Evolutionary conservation across 2,888 invertebrate genomes (phyloP), one percentile per base, ranked within the genome.

Genomic region (Macrosoma leucophasiata): DNA sequence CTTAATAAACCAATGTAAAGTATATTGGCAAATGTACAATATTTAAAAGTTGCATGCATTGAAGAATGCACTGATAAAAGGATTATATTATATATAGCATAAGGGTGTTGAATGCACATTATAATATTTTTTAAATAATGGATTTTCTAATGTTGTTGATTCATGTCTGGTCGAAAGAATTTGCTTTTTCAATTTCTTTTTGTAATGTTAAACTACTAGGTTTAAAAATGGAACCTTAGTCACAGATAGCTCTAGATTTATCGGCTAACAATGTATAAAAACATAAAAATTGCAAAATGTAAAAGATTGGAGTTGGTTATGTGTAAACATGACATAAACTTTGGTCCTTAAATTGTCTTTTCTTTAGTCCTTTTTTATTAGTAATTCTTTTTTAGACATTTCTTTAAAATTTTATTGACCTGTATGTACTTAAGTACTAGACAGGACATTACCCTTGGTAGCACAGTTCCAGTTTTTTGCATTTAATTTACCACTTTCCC

Each of bases 241-340:
- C 76, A 76, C 67, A 57, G 58, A 55, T 62, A 58, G 76, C 79
- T 79, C 73, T 54, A 52, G 66, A 74, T 63, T 58, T 57, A 55
- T 41, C 77, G 73, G 82, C 71, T 69, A 65, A 65, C 62, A 72
- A 63, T 79, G 71, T 78, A 77, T 71, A 69, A 72, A 70, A 78
- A 73, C 53, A 72, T 70, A 77, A 82, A 81, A 79, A 77, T 71
- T 69, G 69, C 56, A 75, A 79, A 81, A 78, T 65, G 54, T 62
- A 69, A 72, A 74, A 54, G 73, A 59, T 77, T 73, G 48, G 56
- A 67, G 77, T 75, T 64, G 52, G 56, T 52, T 63, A 52, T 72
- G 62, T 66, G 54, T 48, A 49, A 50, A 58, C 58, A 55, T 55
- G 52, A 55, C 68, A 81, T 72, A 78, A 81, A 81, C 81, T 81